phyloP scores from a whole-genome alignment of 2,797 vertebrate genomes.

The Euphonia xanthogaster region DNA sequence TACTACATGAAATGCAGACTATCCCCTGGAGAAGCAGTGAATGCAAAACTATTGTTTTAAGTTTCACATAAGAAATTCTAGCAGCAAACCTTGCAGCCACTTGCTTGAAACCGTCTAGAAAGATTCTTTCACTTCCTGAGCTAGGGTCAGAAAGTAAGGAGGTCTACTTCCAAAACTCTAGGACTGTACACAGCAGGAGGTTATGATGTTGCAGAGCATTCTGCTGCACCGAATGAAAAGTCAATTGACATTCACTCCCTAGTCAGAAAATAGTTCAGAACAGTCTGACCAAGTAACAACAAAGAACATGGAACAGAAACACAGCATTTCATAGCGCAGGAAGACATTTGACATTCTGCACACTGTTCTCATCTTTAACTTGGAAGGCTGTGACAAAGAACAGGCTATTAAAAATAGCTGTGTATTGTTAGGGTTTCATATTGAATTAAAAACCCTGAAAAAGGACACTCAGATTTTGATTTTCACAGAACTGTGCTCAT shows the following conservation, averaged over 20 bases:
- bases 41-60: not conserved
- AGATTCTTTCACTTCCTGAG: not conserved
- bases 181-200: accelerated
- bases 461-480: not conserved
- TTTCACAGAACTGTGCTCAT: not conserved
- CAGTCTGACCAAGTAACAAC: not conserved
- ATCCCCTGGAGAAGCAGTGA: not conserved
- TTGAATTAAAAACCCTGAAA: not conserved
- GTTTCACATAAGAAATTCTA: not conserved
- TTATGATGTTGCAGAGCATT: not conserved
- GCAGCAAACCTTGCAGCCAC: not conserved
- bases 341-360: not conserved
- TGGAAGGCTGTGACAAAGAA: not conserved
- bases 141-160: not conserved
- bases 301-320: not conserved
- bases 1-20: not conserved
- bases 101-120: not conserved
- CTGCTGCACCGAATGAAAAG: not conserved
- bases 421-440: not conserved
- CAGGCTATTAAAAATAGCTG: not conserved
- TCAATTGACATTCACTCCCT: not conserved
- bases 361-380: not conserved
- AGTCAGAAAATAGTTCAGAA: not conserved
- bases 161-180: not conserved
- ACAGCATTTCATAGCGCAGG: not conserved